A percentile compares a stretch with the other conserved stretches of the same genome.
phyloP scores from a whole-genome alignment of 1,140 invertebrate species.

The Drosophila nannoptera region DNA sequence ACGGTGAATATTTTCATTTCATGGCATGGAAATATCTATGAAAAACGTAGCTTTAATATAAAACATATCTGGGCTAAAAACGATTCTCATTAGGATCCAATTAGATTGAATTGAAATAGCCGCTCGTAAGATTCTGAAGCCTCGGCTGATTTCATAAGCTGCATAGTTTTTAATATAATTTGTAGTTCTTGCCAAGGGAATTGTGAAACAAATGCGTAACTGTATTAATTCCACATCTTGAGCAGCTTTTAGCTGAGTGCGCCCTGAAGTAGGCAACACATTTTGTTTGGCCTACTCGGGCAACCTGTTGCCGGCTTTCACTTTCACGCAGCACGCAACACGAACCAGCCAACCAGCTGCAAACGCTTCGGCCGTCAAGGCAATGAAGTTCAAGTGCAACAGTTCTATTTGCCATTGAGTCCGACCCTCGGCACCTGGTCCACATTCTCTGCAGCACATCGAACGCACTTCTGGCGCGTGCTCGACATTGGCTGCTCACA shows the following conservation, averaged over 20 bases:
- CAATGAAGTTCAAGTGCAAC: slow-evolving; percentile 77
- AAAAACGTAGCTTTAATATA: no score
- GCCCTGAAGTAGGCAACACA: slow-evolving; percentile 23
- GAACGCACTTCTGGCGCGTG: slow-evolving; percentile 23
- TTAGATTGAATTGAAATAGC: no score
- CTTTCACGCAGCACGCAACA: slow-evolving; percentile 42
- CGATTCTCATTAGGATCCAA: no score
- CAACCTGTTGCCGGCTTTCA: slow-evolving; percentile 70
- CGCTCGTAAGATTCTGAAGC: no score
- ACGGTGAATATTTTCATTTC: neutral
- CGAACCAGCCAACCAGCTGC: slow-evolving; percentile 20
- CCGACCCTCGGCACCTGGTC: slow-evolving; percentile 12
- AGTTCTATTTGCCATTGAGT: slow-evolving; percentile 52
- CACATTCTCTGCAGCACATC: slow-evolving; percentile 1
- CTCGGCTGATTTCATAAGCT: no score
- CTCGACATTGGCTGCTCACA: slow-evolving; percentile 39
- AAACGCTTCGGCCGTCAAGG: slow-evolving; percentile 42
- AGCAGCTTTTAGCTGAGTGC: neutral
- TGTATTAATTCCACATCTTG: neutral
- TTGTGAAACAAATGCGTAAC: neutral
- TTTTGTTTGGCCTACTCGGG: slow-evolving; percentile 12
- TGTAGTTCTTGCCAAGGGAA: neutral
- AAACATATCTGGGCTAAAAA: no score
- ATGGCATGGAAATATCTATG: no score
- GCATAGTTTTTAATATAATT: no score